Percentiles rank a stretch among this genome's conserved stretches.
These are phyloP conservation scores for Drosophila fuyamai DNA, from an alignment of 1,140 invertebrate species.

Conservation along the genomic window DNA sequence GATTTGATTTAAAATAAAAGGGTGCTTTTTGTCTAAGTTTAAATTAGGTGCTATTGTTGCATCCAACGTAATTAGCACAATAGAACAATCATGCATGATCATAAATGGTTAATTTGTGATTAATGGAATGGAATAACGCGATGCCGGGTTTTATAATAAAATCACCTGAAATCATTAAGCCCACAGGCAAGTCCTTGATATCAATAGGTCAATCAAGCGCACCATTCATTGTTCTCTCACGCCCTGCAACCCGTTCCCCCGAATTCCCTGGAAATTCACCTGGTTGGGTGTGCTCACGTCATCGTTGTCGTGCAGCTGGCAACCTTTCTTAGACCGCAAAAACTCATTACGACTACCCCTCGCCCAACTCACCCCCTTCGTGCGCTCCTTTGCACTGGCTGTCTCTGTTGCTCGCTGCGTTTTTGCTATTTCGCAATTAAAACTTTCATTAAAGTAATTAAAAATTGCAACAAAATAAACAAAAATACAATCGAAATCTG, in stretches of 20 bases:
- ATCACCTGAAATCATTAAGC: too few relatives aligned
- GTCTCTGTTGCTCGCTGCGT: slow-evolving; percentile 51
- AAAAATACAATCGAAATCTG: slow-evolving; percentile 82
- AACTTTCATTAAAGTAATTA: slow-evolving; percentile 84
- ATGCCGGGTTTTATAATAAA: too few relatives aligned
- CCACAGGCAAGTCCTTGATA: background rate
- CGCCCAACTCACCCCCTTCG: background rate
- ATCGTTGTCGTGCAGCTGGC: slow-evolving; percentile 65
- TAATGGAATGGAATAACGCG: background rate
- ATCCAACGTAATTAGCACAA: too few relatives aligned
- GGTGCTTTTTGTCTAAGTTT: too few relatives aligned
- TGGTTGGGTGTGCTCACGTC: slow-evolving; percentile 50
- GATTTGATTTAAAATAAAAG: too few relatives aligned
- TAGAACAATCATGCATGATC: too few relatives aligned
- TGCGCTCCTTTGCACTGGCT: slow-evolving; percentile 31
- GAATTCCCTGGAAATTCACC: slow-evolving; percentile 8
- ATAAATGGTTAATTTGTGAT: background rate
- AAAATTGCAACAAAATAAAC: slow-evolving; percentile 83
- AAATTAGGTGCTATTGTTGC: too few relatives aligned
- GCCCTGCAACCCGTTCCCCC: background rate
- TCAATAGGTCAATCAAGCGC: slow-evolving; percentile 13
- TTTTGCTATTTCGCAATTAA: slow-evolving; percentile 82
- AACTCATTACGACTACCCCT: slow-evolving; percentile 67
- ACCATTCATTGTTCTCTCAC: slow-evolving; percentile 1
- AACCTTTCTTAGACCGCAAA: slow-evolving; percentile 80